phyloP scores from a whole-genome alignment of 1,140 invertebrate genomes.

The Penaeus indicus region DNA sequence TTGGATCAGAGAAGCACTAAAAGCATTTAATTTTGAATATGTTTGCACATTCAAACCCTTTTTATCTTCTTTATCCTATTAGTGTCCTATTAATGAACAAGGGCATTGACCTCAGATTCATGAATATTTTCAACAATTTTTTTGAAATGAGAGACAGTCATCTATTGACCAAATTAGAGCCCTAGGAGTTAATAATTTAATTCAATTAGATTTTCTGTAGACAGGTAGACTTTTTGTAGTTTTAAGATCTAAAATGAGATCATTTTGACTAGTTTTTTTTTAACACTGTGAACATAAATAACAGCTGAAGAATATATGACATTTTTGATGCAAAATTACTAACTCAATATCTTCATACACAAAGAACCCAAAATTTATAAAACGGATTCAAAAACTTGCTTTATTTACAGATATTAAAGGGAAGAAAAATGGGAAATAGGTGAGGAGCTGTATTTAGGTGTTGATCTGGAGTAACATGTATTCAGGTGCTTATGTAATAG shows the following conservation, averaged over 20 bases:
- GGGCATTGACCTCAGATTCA: too few relatives aligned
- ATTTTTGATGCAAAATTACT: slow-evolving; percentile 34
- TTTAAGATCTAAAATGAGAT: not conserved
- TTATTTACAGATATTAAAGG: slow-evolving; percentile 63
- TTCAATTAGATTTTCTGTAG: too few relatives aligned
- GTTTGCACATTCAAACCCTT: too few relatives aligned
- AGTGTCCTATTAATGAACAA: too few relatives aligned
- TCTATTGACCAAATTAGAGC: too few relatives aligned
- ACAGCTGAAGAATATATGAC: not conserved
- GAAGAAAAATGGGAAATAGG: slow-evolving; percentile 65
- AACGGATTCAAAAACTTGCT: slow-evolving; percentile 54
- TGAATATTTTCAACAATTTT: too few relatives aligned
- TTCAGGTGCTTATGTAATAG: slow-evolving; percentile 60
- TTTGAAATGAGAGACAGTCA: too few relatives aligned
- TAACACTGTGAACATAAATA: not conserved
- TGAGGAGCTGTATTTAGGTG: slow-evolving; percentile 58
- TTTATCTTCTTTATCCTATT: too few relatives aligned
- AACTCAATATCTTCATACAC: slow-evolving; percentile 46
- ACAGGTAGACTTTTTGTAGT: too few relatives aligned
- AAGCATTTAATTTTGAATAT: too few relatives aligned
- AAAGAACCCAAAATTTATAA: not conserved
- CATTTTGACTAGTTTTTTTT: not conserved
- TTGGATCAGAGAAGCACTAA: too few relatives aligned
- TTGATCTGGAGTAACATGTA: slow-evolving; percentile 62
- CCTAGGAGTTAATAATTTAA: too few relatives aligned